Evolutionary conservation across 2,888 invertebrate genomes (phyloP), one percentile per base, ranked within the genome.

Genomic region (Melieria crassipennis): DNA sequence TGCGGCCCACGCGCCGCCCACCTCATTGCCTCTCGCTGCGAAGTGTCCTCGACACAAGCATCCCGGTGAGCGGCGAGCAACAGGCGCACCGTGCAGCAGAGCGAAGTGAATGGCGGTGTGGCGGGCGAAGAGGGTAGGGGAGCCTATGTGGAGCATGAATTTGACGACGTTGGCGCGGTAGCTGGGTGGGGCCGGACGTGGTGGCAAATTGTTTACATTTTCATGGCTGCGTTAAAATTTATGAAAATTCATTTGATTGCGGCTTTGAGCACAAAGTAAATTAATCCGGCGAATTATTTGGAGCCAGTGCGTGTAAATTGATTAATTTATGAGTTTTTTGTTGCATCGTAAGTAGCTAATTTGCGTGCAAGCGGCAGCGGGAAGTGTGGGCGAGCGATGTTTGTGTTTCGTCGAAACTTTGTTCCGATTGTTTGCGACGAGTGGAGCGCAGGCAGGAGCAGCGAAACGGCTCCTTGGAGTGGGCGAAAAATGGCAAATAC

Each of bases 221-320:
- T 66, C 61, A 62, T 56, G 71, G 66, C 48, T 55, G 62, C 57
- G 62, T 71, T 48, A 62, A 71, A 71, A 70, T 70, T 70, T 70
- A 65, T 65, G 70, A 70, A 70, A 65, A 61, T 70, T 70, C 60
- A 70, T 70, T 70, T 70, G 65, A 70, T 70, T 70, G 70, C 65
- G 70, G 71, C 66, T 56, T 65, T 55, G 66, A 62, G 62, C 66
- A 63, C 56, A 43, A 60, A 50, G 56, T 42, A 71, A 71, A 71
- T 71, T 66, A 66, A 66, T 55, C 46, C 61, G 30, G 68, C 45
- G 55, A 52, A 52, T 68, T 62, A 68, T 52, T 52, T 1, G 52
- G 52, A 52, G 52, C 7, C 52, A 52, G 9, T 52, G 52, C 52
- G 52, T 52, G 52, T 52, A 52, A 52, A 52, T 52, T 52, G 52